phyloP scores from a whole-genome alignment of 2,888 invertebrate species.

The Esperia sulphurella region DNA sequence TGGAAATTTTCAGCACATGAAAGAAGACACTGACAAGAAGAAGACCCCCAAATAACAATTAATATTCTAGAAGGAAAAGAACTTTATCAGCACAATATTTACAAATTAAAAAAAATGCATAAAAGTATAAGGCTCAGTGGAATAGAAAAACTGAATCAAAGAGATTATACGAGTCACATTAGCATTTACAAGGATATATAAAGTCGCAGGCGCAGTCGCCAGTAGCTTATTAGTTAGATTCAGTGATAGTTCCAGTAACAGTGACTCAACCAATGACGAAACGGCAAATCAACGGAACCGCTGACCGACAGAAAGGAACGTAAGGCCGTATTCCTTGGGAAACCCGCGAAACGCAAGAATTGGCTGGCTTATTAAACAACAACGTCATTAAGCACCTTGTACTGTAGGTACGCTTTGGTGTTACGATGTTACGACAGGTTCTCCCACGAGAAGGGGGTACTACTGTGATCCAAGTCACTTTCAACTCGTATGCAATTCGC shows the following conservation, averaged over 20 bases:
- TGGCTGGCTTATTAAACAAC: conserved; percentile 17
- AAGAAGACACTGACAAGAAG: too few relatives aligned
- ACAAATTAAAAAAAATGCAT: too few relatives aligned
- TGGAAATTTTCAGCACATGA: too few relatives aligned
- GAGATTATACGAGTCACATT: too few relatives aligned
- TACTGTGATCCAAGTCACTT: background rate
- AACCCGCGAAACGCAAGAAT: conserved; percentile 31
- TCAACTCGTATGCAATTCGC: background rate
- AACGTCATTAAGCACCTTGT: background rate
- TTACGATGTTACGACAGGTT: conserved; percentile 6
- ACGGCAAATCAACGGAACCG: background rate
- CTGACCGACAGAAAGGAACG: conserved; percentile 7
- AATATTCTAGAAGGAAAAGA: too few relatives aligned
- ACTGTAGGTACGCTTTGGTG: background rate
- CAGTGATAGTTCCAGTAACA: background rate
- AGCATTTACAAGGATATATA: too few relatives aligned
- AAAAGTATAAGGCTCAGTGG: too few relatives aligned
- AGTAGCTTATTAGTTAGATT: background rate
- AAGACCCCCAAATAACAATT: too few relatives aligned
- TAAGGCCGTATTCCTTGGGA: conserved; percentile 24
- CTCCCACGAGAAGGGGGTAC: background rate
- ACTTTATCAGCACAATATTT: too few relatives aligned
- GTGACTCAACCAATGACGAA: background rate
- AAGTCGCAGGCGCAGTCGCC: too few relatives aligned
- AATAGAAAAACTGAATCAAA: too few relatives aligned